Conservation (phyloP, 2,888 invertebrate genomes). For the Hirudinaria manillensis region DNA sequence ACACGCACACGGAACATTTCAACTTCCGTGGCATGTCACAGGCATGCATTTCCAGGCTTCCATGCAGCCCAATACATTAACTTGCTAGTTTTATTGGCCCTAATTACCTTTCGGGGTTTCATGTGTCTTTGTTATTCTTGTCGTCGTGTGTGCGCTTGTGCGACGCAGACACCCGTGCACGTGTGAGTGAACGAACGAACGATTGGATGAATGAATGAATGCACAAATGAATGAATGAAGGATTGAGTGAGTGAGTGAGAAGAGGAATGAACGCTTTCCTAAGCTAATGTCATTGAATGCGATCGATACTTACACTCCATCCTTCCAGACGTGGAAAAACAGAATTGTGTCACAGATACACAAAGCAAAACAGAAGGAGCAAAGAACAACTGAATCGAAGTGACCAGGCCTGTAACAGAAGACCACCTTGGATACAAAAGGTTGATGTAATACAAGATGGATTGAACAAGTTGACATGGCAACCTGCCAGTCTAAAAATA, state of each 20-base stretch:
- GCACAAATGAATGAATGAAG: too few relatives aligned
- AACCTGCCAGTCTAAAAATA: constrained; percentile 9
- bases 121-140: constrained; percentile 1
- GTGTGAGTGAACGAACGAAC: neutral
- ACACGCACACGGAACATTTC: neutral
- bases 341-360: too few relatives aligned
- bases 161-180: neutral
- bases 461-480: constrained; percentile 7
- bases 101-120: constrained; percentile 18
- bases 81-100: constrained; percentile 19
- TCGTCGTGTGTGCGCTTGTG: neutral
- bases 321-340: too few relatives aligned
- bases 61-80: neutral
- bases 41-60: neutral
- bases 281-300: too few relatives aligned
- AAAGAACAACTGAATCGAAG: neutral
- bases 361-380: neutral
- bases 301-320: too few relatives aligned
- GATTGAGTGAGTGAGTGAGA: too few relatives aligned
- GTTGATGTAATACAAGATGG: constrained; percentile 14
- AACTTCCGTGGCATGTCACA: constrained; percentile 14
- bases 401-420: neutral
- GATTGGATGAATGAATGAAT: neutral
- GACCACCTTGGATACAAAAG: neutral
- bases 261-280: too few relatives aligned